Evolutionary conservation across 2,113 vertebrate genomes (phyloP).

Genomic region (Bubo blakistoni): DNA sequence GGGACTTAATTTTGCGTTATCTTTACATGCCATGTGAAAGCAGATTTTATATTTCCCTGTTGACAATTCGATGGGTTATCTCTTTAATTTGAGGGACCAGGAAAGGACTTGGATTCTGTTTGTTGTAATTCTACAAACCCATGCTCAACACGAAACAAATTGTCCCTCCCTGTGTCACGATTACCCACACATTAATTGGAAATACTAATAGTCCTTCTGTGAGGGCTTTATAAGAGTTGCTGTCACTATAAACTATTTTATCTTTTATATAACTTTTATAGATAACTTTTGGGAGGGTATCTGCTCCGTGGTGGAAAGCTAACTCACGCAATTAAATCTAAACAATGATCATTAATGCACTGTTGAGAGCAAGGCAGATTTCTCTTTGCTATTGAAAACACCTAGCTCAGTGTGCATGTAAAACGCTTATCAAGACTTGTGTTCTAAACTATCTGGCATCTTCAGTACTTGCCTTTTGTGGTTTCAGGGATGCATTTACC

Average conservation of each 20-base stretch:
- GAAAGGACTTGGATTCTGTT: not conserved
- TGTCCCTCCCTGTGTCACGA: not conserved
- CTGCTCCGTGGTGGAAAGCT: not conserved
- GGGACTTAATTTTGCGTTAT: not conserved
- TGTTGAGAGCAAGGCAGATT: not conserved
- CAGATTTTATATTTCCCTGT: not conserved
- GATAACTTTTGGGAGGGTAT: not conserved
- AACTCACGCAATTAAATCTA: not conserved
- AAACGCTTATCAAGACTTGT: not conserved
- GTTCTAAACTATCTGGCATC: not conserved
- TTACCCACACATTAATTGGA: not conserved
- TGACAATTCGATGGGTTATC: not conserved
- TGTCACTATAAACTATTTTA: not conserved
- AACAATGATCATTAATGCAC: not conserved
- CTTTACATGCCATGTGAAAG: not conserved
- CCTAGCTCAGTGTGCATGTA: not conserved
- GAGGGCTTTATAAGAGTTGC: not conserved
- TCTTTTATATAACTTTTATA: not conserved
- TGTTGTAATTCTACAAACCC: not conserved
- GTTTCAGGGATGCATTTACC: not conserved
- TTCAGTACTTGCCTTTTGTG: not conserved
- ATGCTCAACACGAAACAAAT: rapidly evolving
- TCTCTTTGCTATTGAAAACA: not conserved
- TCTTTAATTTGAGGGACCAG: not conserved
- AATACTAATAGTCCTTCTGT: not conserved